Evolutionary conservation across 2,888 invertebrate genomes (phyloP), one percentile per base, ranked within the genome.

Genomic region (Gryllus longicercus): DNA sequence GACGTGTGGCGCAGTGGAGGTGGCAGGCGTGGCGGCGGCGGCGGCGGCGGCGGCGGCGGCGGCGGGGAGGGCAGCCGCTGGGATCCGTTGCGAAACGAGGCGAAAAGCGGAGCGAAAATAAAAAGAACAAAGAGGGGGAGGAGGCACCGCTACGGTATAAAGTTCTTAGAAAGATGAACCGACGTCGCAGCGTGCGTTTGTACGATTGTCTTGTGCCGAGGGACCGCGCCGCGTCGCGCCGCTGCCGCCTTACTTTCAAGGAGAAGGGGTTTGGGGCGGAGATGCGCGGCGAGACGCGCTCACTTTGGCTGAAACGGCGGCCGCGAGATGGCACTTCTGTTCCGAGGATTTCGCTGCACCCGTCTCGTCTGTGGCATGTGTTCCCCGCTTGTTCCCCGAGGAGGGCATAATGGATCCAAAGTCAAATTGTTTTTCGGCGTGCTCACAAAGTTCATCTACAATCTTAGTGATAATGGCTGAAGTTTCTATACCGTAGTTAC

Each of bases 131-230:
- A 63, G 63, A 63, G 3, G 14, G n/a, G 63, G 21, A 21, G n/a
- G 63, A 63, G n/a, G 16, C n/a, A 63, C 16, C 63, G 63, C 63
- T n/a, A 16, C 63, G 63, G 16, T n/a, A 63, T 63, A n/a, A 63
- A 63, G 63, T 63, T 63, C 63, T 63, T 63, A 14, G 14, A 14
- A 14, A n/a, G 63, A 63, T 63, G 63, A 63, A 63, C 63, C 63
- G 14, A 63, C 63, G 63, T n/a, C n/a, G 63, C 63, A n/a, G 16
- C 63, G 63, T 63, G 63, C 63, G 63, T 63, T 63, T 12, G 63
- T 63, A 63, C 63, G 63, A 63, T 63, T 63, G 63, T n/a, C 63
- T 63, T 63, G 63, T n/a, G 63, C n/a, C 63, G 63, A 63, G 63
- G 63, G 63, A 63, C 5, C 63, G 12, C 2, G 16, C 63, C n/a